These are phyloP conservation scores for Agrochola litura DNA, from an alignment of 2,888 invertebrate species.

Conservation along the genomic window DNA sequence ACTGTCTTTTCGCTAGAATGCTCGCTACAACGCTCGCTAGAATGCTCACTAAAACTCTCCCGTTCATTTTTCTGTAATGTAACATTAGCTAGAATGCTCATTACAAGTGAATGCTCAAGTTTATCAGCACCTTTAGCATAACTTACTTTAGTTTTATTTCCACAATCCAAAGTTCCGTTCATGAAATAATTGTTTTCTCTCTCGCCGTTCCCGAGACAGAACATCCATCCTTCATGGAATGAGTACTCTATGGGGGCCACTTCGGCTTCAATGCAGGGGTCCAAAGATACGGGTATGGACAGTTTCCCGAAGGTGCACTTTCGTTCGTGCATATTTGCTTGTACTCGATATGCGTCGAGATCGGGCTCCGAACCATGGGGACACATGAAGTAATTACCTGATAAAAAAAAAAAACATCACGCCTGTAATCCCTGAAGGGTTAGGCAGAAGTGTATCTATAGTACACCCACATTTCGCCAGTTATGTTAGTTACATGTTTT, in stretches of 20 bases:
- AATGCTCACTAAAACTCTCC: too few relatives aligned
- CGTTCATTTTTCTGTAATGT: too few relatives aligned
- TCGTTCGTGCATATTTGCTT: constrained; percentile 86
- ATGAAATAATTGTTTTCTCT: constrained; percentile 86
- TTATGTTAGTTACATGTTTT: too few relatives aligned
- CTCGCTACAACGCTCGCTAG: too few relatives aligned
- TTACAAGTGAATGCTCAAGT: too few relatives aligned
- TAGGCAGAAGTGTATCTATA: too few relatives aligned
- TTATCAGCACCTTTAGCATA: background rate
- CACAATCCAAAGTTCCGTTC: constrained; percentile 87
- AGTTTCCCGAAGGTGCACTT: constrained; percentile 82
- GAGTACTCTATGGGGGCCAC: constrained; percentile 87
- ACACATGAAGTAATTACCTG: constrained; percentile 85
- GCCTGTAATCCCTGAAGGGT: too few relatives aligned
- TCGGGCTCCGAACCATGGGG: constrained; percentile 86
- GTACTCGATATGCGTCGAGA: constrained; percentile 82
- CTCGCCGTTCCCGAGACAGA: constrained; percentile 87
- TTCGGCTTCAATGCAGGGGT: constrained; percentile 88
- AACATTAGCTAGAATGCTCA: too few relatives aligned
- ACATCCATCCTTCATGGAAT: constrained; percentile 88
- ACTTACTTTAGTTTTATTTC: constrained; percentile 84
- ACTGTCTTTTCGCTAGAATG: too few relatives aligned
- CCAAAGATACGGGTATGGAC: constrained; percentile 79
- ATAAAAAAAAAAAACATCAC: constrained; percentile 14
- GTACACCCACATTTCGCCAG: too few relatives aligned